phyloP scores from a whole-genome alignment of 2,113 vertebrate species.

The Rhinoderma darwinii region DNA sequence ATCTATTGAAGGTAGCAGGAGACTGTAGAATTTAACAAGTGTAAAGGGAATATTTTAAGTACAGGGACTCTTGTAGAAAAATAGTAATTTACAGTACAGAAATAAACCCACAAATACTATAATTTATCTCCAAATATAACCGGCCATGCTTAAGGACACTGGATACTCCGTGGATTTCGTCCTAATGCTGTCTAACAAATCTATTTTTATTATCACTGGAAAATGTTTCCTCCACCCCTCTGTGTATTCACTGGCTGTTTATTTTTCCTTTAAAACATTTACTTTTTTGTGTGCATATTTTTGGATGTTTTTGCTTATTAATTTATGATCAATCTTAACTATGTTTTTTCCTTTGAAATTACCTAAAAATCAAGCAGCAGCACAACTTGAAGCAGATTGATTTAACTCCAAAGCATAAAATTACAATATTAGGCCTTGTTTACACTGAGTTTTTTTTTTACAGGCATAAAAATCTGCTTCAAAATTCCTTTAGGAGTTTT shows the following conservation, averaged over 20 bases:
- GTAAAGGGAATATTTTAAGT: conserved; percentile 54
- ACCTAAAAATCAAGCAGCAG: no score
- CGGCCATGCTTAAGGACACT: not conserved
- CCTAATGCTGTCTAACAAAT: conserved; percentile 44
- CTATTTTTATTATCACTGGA: conserved; percentile 22
- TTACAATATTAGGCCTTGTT: no score
- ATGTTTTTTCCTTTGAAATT: no score
- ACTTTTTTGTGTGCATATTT: not conserved
- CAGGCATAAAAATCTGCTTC: no score
- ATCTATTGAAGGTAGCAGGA: conserved; percentile 33
- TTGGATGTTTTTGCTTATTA: not conserved
- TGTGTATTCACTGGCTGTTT: not conserved
- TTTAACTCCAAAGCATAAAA: no score
- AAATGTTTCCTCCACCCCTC: not conserved
- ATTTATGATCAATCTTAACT: not conserved
- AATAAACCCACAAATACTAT: conserved; percentile 55
- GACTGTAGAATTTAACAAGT: conserved; percentile 45
- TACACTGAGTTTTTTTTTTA: no score
- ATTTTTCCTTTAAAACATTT: not conserved
- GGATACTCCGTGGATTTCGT: conserved; percentile 28
- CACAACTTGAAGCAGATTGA: no score
- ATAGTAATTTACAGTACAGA: conserved; percentile 56
- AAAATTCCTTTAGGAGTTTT: no score
- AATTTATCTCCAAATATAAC: conserved; percentile 59
- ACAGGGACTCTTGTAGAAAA: conserved; percentile 48